phyloP scores from a whole-genome alignment of 2,797 vertebrate genomes.

The Clarias pachynema region DNA sequence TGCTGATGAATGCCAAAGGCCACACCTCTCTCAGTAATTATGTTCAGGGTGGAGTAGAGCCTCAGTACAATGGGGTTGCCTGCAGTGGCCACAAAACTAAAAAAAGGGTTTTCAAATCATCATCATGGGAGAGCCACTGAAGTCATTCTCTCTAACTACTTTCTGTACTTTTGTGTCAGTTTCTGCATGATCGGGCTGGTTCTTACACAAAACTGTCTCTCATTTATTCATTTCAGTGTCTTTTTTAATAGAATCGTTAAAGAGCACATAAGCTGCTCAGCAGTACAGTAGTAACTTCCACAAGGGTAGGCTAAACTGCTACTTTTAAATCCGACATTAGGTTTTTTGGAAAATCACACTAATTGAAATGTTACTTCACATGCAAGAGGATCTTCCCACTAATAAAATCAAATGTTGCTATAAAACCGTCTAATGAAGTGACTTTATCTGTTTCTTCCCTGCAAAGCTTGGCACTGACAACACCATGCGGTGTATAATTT shows the following conservation, averaged over 20 bases:
- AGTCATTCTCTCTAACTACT: conserved; percentile 23
- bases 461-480: conserved; percentile 55
- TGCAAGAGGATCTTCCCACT: conserved; percentile 37
- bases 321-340: background rate
- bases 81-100: conserved; percentile 37
- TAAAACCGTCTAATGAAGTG: conserved; percentile 59
- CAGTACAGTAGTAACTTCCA: background rate
- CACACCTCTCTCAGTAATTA: conserved; percentile 55
- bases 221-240: conserved; percentile 15
- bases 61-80: conserved; percentile 46
- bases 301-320: background rate
- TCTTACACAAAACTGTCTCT: conserved; percentile 5
- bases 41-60: conserved; percentile 51
- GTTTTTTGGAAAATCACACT: conserved; percentile 42
- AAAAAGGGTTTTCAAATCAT: conserved; percentile 45
- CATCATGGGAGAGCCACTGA: conserved; percentile 39
- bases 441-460: conserved; percentile 68
- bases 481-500: conserved; percentile 54
- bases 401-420: conserved; percentile 59
- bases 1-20: conserved; percentile 54
- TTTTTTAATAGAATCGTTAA: background rate
- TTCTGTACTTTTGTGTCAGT: conserved; percentile 23
- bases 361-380: conserved; percentile 52
- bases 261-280: background rate
- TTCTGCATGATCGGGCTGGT: conserved; percentile 44